These are phyloP conservation scores for Trichosurus vulpecula DNA, from an alignment of 2,797 vertebrate species.

Conservation along the genomic window DNA sequence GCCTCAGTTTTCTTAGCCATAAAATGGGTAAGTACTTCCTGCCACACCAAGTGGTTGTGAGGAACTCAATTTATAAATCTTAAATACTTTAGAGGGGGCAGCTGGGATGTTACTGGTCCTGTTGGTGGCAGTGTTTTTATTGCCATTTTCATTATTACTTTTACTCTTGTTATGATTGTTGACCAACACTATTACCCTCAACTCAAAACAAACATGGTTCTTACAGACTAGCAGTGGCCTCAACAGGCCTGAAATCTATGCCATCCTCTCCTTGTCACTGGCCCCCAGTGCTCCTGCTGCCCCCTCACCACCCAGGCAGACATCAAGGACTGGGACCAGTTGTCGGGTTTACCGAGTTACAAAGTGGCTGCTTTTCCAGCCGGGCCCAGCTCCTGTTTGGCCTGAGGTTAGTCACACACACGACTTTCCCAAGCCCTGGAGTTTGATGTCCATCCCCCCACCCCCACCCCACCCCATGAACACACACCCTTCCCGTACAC, in stretches of 20 bases:
- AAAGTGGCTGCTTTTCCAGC: neutral
- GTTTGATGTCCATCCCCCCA: neutral
- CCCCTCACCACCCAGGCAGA: neutral
- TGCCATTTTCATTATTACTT: neutral
- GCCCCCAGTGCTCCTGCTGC: neutral
- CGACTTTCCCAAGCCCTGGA: neutral
- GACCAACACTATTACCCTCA: neutral
- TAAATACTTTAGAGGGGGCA: neutral
- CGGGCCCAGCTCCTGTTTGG: neutral
- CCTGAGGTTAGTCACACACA: neutral
- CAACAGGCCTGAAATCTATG: neutral
- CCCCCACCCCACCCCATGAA: neutral
- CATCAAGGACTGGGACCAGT: neutral
- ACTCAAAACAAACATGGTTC: neutral
- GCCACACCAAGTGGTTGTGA: neutral
- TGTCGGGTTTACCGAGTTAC: neutral
- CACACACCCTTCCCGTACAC: neutral
- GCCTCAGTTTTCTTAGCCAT: neutral
- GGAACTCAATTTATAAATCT: neutral
- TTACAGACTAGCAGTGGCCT: neutral
- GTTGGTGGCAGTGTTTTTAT: neutral
- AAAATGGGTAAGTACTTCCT: neutral
- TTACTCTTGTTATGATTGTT: neutral
- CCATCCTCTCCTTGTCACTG: neutral
- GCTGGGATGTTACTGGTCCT: too few species aligned